These are phyloP conservation scores for Eilema sororculum DNA, from an alignment of 2,888 invertebrate genomes.

Conservation along the genomic window DNA sequence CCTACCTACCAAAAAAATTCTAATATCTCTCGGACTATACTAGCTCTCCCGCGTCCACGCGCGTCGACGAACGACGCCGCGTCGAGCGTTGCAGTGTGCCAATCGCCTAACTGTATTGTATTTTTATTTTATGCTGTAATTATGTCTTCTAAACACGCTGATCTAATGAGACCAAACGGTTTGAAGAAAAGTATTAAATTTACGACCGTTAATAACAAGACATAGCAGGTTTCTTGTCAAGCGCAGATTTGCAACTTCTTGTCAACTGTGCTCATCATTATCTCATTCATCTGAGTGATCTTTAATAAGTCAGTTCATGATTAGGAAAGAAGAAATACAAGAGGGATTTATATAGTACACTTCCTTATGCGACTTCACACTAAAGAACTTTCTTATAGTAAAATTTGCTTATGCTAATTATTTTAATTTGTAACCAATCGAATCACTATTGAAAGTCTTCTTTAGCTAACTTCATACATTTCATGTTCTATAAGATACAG, in stretches of 20 bases:
- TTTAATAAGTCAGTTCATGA: background rate
- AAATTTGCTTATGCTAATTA: background rate
- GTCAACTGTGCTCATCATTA: background rate
- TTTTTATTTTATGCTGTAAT: background rate
- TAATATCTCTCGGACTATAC: too few species aligned
- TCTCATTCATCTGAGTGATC: background rate
- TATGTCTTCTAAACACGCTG: background rate
- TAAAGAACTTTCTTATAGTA: background rate
- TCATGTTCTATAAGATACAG: background rate
- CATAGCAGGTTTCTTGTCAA: background rate
- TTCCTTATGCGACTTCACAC: background rate
- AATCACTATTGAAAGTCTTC: conserved; percentile 1
- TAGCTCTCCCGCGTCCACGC: too few species aligned
- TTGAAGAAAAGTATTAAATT: too few species aligned
- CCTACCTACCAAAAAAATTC: too few species aligned
- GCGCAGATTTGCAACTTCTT: background rate
- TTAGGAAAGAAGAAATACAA: background rate
- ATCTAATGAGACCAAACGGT: background rate
- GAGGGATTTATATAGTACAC: background rate
- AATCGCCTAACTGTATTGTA: background rate
- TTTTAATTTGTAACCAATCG: background rate
- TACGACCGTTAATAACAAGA: too few species aligned
- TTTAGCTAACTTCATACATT: background rate
- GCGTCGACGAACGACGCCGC: too few species aligned
- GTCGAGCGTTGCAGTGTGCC: too few species aligned